Percentiles rank a stretch among this genome's conserved stretches.
Conservation (phyloP, 1,140 invertebrate genomes). For the Zophobas atratus region DNA sequence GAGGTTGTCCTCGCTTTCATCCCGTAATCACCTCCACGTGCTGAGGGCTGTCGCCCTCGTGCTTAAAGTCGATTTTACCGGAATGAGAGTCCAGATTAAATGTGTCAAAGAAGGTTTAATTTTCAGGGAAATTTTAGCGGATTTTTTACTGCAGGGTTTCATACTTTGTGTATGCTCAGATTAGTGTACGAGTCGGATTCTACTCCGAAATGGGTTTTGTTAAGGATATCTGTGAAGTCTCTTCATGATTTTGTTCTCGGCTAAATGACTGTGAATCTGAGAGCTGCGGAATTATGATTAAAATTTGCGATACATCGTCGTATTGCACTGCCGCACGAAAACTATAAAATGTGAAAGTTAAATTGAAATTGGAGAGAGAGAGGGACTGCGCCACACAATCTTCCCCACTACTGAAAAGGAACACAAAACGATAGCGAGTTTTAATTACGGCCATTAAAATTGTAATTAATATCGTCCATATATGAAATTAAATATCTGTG, state of each 20-base stretch:
- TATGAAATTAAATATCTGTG: conserved; percentile 54
- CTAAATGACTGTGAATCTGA: conserved; percentile 62
- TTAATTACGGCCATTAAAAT: conserved; percentile 56
- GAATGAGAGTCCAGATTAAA: conserved; percentile 57
- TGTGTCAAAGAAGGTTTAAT: conserved; percentile 65
- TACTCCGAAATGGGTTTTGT: conserved; percentile 61
- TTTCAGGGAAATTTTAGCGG: conserved; percentile 66
- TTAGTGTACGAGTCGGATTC: conserved; percentile 56
- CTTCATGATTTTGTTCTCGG: conserved; percentile 60
- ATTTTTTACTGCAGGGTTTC: conserved; percentile 64
- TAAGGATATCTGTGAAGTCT: conserved; percentile 61
- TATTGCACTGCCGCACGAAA: conserved; percentile 9
- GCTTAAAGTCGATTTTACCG: conserved; percentile 43
- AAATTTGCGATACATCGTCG: conserved; percentile 58
- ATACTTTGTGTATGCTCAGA: conserved; percentile 60
- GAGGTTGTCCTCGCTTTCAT: not conserved
- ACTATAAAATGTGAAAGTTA: conserved; percentile 28
- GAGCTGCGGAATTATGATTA: conserved; percentile 61
- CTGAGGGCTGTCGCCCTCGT: conserved; percentile 11
- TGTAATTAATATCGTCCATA: conserved; percentile 54
- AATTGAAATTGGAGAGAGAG: conserved; percentile 4
- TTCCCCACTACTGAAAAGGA: conserved; percentile 17
- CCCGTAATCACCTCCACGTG: conserved; percentile 49
- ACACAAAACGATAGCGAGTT: conserved; percentile 44
- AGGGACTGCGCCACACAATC: not conserved